phyloP scores from a whole-genome alignment of 2,797 vertebrate species.

The Aldrovandia affinis region DNA sequence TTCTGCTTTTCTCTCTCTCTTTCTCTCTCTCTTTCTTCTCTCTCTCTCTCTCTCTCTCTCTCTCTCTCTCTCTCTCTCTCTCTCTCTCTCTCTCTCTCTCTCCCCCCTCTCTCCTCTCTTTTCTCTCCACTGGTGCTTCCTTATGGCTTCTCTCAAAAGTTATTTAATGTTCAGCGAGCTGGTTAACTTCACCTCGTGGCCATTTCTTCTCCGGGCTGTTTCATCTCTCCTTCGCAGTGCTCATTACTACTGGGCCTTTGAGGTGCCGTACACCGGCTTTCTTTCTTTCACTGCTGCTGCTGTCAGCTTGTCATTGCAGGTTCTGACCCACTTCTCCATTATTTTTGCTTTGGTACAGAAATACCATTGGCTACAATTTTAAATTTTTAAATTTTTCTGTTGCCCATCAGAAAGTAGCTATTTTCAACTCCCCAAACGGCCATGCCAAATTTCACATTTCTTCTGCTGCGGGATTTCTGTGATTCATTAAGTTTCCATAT shows the following conservation, averaged over 20 bases:
- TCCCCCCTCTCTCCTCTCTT: constrained; percentile 45
- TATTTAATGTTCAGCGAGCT: constrained; percentile 50
- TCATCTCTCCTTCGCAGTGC: constrained; percentile 48
- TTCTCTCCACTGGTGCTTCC: constrained; percentile 14
- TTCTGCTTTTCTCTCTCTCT: constrained; percentile 53
- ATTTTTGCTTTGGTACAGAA: neutral
- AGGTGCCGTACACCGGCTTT: constrained; percentile 44
- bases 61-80: constrained; percentile 39
- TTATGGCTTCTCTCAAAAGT: constrained; percentile 53
- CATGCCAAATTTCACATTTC: neutral
- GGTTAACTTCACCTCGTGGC: constrained; percentile 43
- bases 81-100: constrained; percentile 61
- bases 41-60: constrained; percentile 50
- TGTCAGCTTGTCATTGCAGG: constrained; percentile 39
- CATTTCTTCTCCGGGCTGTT: constrained; percentile 52
- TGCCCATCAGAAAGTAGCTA: neutral
- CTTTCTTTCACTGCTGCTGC: constrained; percentile 21
- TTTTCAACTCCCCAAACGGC: neutral
- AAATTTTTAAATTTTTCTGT: neutral
- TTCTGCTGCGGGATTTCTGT: neutral
- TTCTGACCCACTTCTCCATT: constrained; percentile 33
- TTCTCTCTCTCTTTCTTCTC: constrained; percentile 35
- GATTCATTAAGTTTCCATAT: neutral
- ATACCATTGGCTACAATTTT: neutral
- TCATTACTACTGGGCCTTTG: constrained; percentile 47